Evolutionary conservation across 2,113 vertebrate genomes (phyloP).

Genomic region (Protobothrops flavoviridis): DNA sequence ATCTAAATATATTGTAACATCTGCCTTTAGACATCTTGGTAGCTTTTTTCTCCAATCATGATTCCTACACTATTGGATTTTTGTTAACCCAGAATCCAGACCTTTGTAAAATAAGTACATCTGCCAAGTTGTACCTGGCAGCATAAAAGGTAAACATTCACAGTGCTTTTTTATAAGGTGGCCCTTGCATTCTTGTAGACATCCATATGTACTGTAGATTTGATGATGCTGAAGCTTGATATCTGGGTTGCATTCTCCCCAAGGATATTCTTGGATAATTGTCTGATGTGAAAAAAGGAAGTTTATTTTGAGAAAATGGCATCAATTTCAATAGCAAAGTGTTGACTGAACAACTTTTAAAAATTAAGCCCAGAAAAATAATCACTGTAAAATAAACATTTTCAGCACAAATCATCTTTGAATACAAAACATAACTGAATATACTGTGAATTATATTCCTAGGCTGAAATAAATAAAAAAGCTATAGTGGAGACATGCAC

Average conservation of each 20-base stretch:
- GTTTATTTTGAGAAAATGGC: neutral
- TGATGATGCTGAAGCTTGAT: constrained; percentile 59
- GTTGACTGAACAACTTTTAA: neutral
- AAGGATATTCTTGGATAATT: constrained; percentile 74
- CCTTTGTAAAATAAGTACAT: neutral
- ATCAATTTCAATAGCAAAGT: neutral
- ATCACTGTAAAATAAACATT: neutral
- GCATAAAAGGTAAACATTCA: constrained; percentile 72
- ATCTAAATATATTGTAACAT: neutral
- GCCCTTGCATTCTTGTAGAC: constrained; percentile 75
- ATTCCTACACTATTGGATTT: neutral
- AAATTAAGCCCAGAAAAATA: neutral
- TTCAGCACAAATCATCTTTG: neutral
- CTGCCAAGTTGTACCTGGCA: constrained; percentile 70
- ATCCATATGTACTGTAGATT: constrained; percentile 72
- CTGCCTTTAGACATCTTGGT: neutral
- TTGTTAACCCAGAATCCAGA: neutral
- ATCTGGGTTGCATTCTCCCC: constrained; percentile 77
- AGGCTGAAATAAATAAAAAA: neutral
- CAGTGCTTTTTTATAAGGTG: constrained; percentile 66
- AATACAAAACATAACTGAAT: neutral
- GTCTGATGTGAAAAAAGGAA: constrained; percentile 57
- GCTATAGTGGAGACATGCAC: neutral
- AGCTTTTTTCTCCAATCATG: neutral
- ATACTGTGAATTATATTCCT: neutral